Evolutionary conservation across 2,113 vertebrate genomes (phyloP), one percentile per base, ranked within the genome.

Genomic region (Budorcas taxicolor): DNA sequence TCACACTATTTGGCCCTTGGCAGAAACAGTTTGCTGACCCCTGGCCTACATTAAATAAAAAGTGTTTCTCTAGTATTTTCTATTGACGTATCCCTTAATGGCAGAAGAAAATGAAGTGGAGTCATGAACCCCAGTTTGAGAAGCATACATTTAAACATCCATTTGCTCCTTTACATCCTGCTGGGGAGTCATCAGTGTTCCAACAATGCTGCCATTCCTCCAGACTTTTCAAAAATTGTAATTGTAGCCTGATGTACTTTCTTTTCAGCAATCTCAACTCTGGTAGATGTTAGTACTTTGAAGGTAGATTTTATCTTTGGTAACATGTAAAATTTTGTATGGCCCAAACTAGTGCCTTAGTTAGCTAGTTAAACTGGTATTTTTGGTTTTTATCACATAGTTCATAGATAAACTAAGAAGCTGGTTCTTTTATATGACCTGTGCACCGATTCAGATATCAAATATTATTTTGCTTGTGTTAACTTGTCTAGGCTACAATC

Each of bases 11-110:
- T 91, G 71, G 50, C 57, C 53, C 55, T 96, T 88, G 40, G 64
- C n/a, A 58, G 36, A 95, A 82, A 78, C 2, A 50, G 47, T 93
- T 29, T 91, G 25, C 55, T 92, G 17, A 36, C 4, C 50, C 8
- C 47, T 67, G 45, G 47, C 90, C 91, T 94, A 87, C 23, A 52
- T 53, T 94, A 84, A 84, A 76, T 71, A 92, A 97, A 62, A 94
- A 85, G 19, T 23, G 52, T 36, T 88, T 93, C 82, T 88, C 74
- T 87, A 17, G 13, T 88, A 57, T 85, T 81, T 96, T 62, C 87
- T 90, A 67, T 29, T 93, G 27, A 52, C 1, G 1, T 53, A 87
- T 7, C 16, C 88, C 57, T 91, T 93, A 81, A 71, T 50, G 23
- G 52, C 40, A 33, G 33, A 87, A 90, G n/a, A 84, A 81, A 96